These are phyloP conservation scores for Cossypha caffra DNA, from an alignment of 2,797 vertebrate genomes.

Conservation along the genomic window DNA sequence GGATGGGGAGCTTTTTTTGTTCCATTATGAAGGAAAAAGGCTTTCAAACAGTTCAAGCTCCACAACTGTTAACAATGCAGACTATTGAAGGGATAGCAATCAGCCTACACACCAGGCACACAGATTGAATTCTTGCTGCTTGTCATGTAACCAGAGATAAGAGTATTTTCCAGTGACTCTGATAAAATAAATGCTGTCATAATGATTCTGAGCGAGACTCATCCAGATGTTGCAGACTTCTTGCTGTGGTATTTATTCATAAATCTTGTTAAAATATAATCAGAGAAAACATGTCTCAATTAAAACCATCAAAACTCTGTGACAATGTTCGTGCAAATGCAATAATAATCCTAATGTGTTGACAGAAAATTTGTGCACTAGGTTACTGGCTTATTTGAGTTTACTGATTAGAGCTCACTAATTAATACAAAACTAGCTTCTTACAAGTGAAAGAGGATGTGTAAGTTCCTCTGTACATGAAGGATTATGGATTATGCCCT, in stretches of 20 bases:
- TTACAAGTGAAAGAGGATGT: background rate
- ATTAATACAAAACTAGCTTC: background rate
- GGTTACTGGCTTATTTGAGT: background rate
- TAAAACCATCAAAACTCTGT: conserved; percentile 20
- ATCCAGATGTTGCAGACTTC: conserved; percentile 33
- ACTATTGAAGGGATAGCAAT: background rate
- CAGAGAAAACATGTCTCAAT: conserved; percentile 16
- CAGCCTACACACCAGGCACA: background rate
- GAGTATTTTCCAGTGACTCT: conserved; percentile 14
- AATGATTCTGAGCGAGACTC: background rate
- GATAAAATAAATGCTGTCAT: conserved; percentile 31
- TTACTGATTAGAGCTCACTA: background rate
- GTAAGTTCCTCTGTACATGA: background rate
- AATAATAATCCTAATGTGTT: background rate
- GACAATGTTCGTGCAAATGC: conserved; percentile 1
- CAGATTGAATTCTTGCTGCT: background rate
- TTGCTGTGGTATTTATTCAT: conserved; percentile 37
- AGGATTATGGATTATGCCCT: background rate
- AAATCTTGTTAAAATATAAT: conserved; percentile 53
- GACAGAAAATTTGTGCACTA: background rate
- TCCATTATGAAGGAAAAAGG: background rate
- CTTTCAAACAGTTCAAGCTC: background rate
- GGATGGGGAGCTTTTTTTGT: background rate
- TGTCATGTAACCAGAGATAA: conserved; percentile 30
- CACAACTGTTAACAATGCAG: background rate